Evolutionary conservation across 2,113 vertebrate genomes (phyloP).

Genomic region (Amia ocellicauda): DNA sequence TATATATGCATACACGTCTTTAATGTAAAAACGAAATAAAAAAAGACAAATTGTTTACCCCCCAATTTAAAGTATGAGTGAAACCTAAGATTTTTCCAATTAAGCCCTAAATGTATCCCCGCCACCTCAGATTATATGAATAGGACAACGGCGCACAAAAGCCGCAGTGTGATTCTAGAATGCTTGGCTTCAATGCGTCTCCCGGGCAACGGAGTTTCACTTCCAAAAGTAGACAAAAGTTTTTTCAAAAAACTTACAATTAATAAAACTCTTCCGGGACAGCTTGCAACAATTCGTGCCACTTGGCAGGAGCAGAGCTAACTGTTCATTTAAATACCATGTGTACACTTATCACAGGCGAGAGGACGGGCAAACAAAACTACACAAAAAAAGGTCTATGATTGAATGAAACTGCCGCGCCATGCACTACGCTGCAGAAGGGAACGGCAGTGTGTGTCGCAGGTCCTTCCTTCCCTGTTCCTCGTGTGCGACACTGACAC

Average conservation of each 20-base stretch:
- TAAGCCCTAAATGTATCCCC: conserved; percentile 14
- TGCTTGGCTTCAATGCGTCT: conserved; percentile 76
- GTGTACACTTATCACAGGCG: conserved; percentile 24
- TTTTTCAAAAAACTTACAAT: conserved; percentile 77
- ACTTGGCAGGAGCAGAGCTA: conserved; percentile 79
- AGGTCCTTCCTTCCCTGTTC: no score
- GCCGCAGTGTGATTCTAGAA: conserved; percentile 77
- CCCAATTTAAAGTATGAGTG: no score
- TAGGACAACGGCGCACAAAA: conserved; percentile 76
- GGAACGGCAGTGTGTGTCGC: no score
- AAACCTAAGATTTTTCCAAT: conserved; percentile 1
- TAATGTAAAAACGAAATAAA: no score
- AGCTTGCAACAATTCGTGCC: conserved; percentile 82
- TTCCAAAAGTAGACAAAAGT: conserved; percentile 86
- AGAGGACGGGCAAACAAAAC: conserved; percentile 12
- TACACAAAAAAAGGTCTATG: no score
- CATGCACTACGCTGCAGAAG: no score
- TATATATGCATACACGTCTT: background rate
- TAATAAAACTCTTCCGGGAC: conserved; percentile 86
- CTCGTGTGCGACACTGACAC: no score
- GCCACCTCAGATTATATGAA: conserved; percentile 66
- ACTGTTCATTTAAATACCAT: conserved; percentile 72
- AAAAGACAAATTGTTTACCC: no score
- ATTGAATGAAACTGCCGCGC: no score
- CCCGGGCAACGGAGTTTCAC: conserved; percentile 78